Evolutionary conservation across 1,140 invertebrate species (phyloP).

Genomic region (Apocrypta bakeri): DNA sequence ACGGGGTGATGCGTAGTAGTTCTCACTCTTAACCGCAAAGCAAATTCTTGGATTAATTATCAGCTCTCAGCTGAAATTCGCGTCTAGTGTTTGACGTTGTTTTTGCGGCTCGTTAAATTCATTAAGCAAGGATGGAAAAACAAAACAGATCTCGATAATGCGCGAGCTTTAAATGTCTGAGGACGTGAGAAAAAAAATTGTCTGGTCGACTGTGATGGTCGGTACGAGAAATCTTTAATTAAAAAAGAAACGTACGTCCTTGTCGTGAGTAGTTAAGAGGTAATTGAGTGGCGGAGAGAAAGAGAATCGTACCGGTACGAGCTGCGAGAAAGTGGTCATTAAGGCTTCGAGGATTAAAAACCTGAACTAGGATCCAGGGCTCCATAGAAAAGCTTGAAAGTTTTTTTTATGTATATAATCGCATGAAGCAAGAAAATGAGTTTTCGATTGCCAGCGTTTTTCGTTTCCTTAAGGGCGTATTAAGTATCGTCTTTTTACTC

Average conservation of each 20-base stretch:
- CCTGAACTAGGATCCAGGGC: neutral
- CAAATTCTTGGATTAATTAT: neutral
- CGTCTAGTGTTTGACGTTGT: too few species aligned
- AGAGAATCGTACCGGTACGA: neutral
- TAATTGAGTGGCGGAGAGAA: slow-evolving; percentile 11
- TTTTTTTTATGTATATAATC: neutral
- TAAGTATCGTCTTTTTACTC: neutral
- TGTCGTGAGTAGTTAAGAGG: slow-evolving; percentile 23
- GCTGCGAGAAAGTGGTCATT: neutral
- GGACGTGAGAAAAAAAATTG: neutral
- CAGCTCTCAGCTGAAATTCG: too few species aligned
- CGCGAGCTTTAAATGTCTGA: too few species aligned
- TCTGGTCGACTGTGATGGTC: neutral
- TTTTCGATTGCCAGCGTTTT: neutral
- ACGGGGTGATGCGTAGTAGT: too few species aligned
- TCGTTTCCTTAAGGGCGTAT: neutral
- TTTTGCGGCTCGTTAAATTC: too few species aligned
- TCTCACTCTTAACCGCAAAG: too few species aligned
- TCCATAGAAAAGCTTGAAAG: neutral
- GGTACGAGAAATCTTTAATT: slow-evolving; percentile 24
- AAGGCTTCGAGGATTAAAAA: slow-evolving; percentile 11
- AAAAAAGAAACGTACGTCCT: slow-evolving; percentile 28
- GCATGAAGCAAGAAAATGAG: neutral
- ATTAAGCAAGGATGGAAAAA: too few species aligned
- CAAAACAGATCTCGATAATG: too few species aligned